Base-by-base conservation (phyloP, 2,888 invertebrate species). In the Idaea straminata region DNA sequence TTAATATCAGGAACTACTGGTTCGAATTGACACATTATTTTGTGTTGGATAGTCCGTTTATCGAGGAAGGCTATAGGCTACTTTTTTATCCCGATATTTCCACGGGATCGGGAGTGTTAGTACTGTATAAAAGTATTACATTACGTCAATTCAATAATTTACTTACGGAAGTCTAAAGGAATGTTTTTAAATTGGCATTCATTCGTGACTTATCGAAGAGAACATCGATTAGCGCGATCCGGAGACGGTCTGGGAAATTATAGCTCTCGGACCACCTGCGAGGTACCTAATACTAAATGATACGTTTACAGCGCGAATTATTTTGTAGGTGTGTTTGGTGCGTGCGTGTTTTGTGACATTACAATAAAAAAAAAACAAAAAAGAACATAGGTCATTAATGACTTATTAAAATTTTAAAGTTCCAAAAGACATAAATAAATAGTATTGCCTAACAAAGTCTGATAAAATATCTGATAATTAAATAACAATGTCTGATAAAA, bases 181-280 rank as follows among this genome's bases (percentile, higher is more conserved):
- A 72, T 66, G 57, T 64, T 65, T 68, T 72, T 66, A 79, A 83
- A 81, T 81, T 78, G 77, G 75, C 69, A 74, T 77, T 76, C 74
- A 67, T 69, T 75, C 82, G 82, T 83, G 83, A 83, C 82, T 84
- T 85, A 86, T 84, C 78, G 82, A 75, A 74, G 83, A 80, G 80
- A 82, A 82, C 83, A 83, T 80, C 82, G 81, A 85, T 83, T 84
- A 83, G 79, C 69, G 65, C 77, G 78, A 80, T 80, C 77, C 73
- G 68, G 67, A 71, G 66, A 73, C 74, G 74, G 75, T 69, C 68
- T 72, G 73, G 77, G 76, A 81, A 81, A 83, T 83, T 83, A 81
- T 76, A 79, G 73, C 74, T 64, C 63, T 74, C 64, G 60, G 82
- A 82, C 83, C 83, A 83, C 85, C 84, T 81, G 76, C 76, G 70